phyloP scores from a whole-genome alignment of 53 echinoderm and acorn worm genomes.

The Crossaster papposus region DNA sequence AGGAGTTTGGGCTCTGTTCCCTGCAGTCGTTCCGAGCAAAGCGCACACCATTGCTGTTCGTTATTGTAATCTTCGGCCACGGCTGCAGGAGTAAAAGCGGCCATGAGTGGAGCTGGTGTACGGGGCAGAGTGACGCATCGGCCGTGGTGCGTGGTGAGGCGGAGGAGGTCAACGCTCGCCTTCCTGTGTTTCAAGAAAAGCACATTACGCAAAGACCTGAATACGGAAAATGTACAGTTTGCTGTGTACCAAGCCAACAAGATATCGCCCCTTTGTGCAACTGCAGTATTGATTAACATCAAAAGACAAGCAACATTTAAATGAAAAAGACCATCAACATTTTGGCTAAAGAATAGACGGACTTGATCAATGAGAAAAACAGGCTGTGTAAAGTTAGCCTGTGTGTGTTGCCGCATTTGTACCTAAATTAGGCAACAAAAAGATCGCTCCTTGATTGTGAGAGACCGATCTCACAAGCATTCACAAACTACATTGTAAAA shows the following conservation, averaged over 20 bases:
- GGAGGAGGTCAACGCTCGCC: slow-evolving; percentile 33
- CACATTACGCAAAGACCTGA: slow-evolving; percentile 45
- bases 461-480: neutral
- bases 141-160: neutral
- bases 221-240: slow-evolving; percentile 28
- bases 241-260: slow-evolving; percentile 18
- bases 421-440: neutral
- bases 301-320: no score
- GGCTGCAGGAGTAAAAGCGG: slow-evolving; percentile 72
- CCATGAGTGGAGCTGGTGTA: slow-evolving; percentile 62
- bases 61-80: slow-evolving; percentile 78
- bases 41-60: slow-evolving; percentile 93
- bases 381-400: no score
- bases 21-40: slow-evolving; percentile 90
- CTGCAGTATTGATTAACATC: neutral
- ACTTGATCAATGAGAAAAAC: neutral
- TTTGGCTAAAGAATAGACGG: neutral
- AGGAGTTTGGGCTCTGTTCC: slow-evolving; percentile 84
- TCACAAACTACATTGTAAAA: neutral
- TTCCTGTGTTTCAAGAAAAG: slow-evolving; percentile 49
- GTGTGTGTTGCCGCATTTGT: neutral
- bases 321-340: slow-evolving; percentile 35
- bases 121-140: slow-evolving; percentile 53
- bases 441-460: neutral
- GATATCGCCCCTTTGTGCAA: slow-evolving; percentile 47